Evolutionary conservation across 2,113 vertebrate species (phyloP), one percentile per base, ranked within the genome.

Genomic region (Eptesicus fuscus): DNA sequence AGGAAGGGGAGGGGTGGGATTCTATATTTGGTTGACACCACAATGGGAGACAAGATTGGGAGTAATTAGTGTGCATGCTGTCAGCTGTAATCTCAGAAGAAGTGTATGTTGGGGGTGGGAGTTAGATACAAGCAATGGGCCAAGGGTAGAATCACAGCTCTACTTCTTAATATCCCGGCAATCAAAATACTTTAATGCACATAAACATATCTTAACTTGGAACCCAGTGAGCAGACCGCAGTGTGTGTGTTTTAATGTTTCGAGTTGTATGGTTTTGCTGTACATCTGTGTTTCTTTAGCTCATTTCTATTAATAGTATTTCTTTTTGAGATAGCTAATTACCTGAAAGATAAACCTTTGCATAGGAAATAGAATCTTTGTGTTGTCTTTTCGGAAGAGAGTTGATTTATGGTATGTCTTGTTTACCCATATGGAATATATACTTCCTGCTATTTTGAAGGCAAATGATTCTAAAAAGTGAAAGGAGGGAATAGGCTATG

Each of bases 231-330:
- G 23, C 1, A 59, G 6, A 37, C 20, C 16, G 9, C 23, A 49
- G 17, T 28, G 20, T 47, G 59, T 25, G 59, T 61, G 25, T 40
- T 42, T 42, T 42, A 56, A 61, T 83, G 91, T 42, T 83, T 83
- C 17, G 35, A 90, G 28, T 59, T 61, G 44, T 1, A 30, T 35
- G 59, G 5, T 20, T 90, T 42, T 65, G 30, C 2, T 51, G 0
- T 78, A 17, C 5, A 73, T 70, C 6, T 69, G 18, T 67, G 10
- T 18, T 61, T 61, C 32, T 80, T 77, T 49, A 35, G 3, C 14
- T 80, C n/a, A 56, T 59, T 47, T 91, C 11, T 12, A n/a, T 47
- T 92, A 76, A 30, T 42, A 83, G 28, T 35, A 44, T 83, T 91
- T 65, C 3, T 76, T 61, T 63, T 5, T 32, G 53, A 76, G n/a